Evolutionary conservation across 2,113 vertebrate species (phyloP).

Genomic region (Connochaetes taurinus): DNA sequence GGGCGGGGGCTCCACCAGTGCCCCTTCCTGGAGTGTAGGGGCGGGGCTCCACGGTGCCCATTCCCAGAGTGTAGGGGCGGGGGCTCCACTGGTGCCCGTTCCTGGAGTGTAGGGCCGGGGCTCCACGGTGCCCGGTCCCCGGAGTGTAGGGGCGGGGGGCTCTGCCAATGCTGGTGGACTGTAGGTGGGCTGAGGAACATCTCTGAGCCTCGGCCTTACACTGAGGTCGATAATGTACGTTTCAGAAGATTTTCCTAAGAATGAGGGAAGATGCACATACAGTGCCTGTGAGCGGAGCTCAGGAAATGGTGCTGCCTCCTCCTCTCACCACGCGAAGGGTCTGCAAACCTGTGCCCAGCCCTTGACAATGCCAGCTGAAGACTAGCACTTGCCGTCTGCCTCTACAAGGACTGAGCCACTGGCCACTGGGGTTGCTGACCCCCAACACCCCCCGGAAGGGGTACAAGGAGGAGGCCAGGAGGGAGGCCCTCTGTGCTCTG

Average conservation of each 20-base stretch:
- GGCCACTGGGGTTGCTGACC: not conserved
- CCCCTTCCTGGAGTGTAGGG: rapidly evolving
- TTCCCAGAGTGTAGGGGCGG: rapidly evolving
- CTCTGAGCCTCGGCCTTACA: rapidly evolving
- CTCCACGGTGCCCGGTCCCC: rapidly evolving
- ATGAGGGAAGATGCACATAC: rapidly evolving
- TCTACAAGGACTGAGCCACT: not conserved
- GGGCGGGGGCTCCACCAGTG: too few relatives aligned
- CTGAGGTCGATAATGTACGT: rapidly evolving
- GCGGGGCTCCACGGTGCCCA: rapidly evolving
- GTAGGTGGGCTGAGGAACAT: rapidly evolving
- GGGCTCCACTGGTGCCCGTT: rapidly evolving
- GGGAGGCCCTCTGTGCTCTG: not conserved
- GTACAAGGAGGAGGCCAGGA: not conserved
- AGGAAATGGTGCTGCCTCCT: rapidly evolving
- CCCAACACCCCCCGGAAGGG: not conserved
- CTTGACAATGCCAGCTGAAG: not conserved
- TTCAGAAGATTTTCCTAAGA: not conserved
- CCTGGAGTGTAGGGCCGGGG: rapidly evolving
- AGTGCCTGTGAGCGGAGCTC: rapidly evolving
- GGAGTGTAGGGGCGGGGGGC: rapidly evolving
- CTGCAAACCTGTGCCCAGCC: rapidly evolving
- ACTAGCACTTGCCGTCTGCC: not conserved
- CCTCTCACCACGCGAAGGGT: rapidly evolving
- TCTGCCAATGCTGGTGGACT: rapidly evolving